Evolutionary conservation across 2,797 vertebrate genomes (phyloP).

Genomic region (Pangasius krempfi): DNA sequence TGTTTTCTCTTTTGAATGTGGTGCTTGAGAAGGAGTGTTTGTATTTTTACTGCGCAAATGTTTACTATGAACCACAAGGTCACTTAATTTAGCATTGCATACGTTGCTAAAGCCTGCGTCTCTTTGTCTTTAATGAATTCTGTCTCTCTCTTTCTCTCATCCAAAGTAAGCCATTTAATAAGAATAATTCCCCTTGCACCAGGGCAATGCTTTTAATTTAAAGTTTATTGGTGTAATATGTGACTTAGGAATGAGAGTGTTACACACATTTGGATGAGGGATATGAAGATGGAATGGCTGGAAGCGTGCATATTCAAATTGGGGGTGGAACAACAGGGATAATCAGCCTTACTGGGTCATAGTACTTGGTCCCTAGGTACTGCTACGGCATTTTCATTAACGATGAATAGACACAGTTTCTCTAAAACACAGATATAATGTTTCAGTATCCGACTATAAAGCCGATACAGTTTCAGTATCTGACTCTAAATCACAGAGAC

Average conservation of each 20-base stretch:
- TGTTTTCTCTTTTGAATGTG: background rate
- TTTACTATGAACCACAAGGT: conserved; percentile 10
- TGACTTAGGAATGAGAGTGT: conserved; percentile 36
- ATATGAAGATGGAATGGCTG: conserved; percentile 47
- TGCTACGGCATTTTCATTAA: conserved; percentile 49
- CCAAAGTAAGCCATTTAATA: conserved; percentile 28
- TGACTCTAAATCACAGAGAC: background rate
- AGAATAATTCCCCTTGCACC: conserved; percentile 33
- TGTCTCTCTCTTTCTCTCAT: conserved; percentile 8
- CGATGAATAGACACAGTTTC: background rate
- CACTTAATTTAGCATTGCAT: background rate
- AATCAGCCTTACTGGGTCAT: conserved; percentile 65
- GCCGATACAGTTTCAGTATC: background rate
- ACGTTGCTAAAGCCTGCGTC: background rate
- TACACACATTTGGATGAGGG: conserved; percentile 37
- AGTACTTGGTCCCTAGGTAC: conserved; percentile 57
- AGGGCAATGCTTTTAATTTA: conserved; percentile 38
- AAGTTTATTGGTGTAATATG: conserved; percentile 44
- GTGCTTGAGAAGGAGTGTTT: background rate
- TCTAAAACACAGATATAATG: background rate
- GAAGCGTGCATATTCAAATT: conserved; percentile 60
- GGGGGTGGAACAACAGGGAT: conserved; percentile 58
- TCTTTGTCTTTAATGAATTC: conserved; percentile 20
- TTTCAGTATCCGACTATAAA: background rate
- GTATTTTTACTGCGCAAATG: background rate